phyloP scores from a whole-genome alignment of 2,888 invertebrate species.

The Coenonympha arcania region DNA sequence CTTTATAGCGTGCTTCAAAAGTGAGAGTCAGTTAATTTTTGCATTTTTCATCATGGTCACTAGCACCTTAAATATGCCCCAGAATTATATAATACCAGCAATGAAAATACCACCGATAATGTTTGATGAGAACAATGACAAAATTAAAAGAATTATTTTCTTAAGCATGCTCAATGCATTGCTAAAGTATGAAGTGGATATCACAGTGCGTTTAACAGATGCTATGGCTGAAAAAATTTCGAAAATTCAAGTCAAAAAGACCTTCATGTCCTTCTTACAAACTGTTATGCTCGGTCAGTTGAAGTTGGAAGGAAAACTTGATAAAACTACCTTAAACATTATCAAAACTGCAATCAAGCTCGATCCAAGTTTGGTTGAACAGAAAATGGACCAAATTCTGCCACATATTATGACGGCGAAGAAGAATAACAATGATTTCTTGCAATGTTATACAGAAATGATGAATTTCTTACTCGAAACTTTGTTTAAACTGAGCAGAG shows the following conservation, averaged over 20 bases:
- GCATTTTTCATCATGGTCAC: slow-evolving; percentile 58
- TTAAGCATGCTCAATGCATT: slow-evolving; percentile 53
- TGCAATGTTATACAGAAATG: slow-evolving; percentile 49
- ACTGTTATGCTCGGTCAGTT: slow-evolving; percentile 53
- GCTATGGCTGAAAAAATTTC: slow-evolving; percentile 55
- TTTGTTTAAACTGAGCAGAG: slow-evolving; percentile 61
- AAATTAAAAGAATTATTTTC: slow-evolving; percentile 53
- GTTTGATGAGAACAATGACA: slow-evolving; percentile 47
- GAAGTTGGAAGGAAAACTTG: slow-evolving; percentile 55
- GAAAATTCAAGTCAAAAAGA: slow-evolving; percentile 60
- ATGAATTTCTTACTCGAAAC: slow-evolving; percentile 58
- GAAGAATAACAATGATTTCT: slow-evolving; percentile 40
- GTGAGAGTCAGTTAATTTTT: slow-evolving; percentile 57
- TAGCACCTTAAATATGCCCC: slow-evolving; percentile 50
- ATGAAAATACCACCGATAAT: slow-evolving; percentile 46
- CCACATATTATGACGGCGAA: slow-evolving; percentile 56
- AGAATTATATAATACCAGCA: slow-evolving; percentile 52
- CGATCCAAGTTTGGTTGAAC: slow-evolving; percentile 61
- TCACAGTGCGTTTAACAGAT: slow-evolving; percentile 53
- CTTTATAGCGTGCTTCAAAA: slow-evolving; percentile 53
- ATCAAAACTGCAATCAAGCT: slow-evolving; percentile 55
- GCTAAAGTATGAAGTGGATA: slow-evolving; percentile 55
- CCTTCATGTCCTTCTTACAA: slow-evolving; percentile 55
- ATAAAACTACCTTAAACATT: slow-evolving; percentile 52
- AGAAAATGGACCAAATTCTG: slow-evolving; percentile 50